Conservation (phyloP, 92 coral and sea anemone species). For the Montipora capitata region DNA sequence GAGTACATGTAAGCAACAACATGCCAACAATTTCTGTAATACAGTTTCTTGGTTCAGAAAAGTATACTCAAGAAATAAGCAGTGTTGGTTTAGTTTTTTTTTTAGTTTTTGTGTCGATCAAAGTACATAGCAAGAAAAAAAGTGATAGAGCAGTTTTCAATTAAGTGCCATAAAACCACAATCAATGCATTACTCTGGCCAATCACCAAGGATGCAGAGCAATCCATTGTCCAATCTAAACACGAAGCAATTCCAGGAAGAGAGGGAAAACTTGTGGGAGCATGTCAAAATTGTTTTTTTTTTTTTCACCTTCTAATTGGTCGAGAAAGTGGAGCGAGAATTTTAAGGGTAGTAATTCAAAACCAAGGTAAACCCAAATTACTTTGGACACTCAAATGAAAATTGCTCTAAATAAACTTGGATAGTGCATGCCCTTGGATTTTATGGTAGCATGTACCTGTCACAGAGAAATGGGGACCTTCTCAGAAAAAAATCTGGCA, state of each 20-base stretch:
- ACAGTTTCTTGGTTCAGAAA: too few species aligned
- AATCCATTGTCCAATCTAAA: constrained; percentile 39
- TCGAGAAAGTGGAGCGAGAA: constrained; percentile 18
- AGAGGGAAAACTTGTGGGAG: constrained; percentile 12
- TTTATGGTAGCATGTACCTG: not conserved
- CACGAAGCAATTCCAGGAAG: constrained; percentile 27
- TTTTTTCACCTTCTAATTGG: constrained; percentile 12
- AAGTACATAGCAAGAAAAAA: not conserved
- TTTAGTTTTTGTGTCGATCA: too few species aligned
- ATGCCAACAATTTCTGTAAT: too few species aligned
- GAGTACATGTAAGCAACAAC: too few species aligned
- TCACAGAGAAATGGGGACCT: not conserved
- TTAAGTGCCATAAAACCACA: constrained; percentile 35
- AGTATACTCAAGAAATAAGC: too few species aligned
- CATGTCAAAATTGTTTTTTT: constrained; percentile 6
- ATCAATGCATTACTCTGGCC: constrained; percentile 31
- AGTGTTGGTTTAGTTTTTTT: too few species aligned
- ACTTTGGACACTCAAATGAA: not conserved
- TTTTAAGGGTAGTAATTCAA: not conserved
- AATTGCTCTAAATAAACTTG: not conserved
- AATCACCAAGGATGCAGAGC: constrained; percentile 48
- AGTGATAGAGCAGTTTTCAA: constrained; percentile 27
- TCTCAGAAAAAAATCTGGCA: not conserved
- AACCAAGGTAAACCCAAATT: not conserved
- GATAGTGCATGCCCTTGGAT: not conserved